Evolutionary conservation across 2,113 vertebrate genomes (phyloP).

Genomic region (Ictalurus furcatus): DNA sequence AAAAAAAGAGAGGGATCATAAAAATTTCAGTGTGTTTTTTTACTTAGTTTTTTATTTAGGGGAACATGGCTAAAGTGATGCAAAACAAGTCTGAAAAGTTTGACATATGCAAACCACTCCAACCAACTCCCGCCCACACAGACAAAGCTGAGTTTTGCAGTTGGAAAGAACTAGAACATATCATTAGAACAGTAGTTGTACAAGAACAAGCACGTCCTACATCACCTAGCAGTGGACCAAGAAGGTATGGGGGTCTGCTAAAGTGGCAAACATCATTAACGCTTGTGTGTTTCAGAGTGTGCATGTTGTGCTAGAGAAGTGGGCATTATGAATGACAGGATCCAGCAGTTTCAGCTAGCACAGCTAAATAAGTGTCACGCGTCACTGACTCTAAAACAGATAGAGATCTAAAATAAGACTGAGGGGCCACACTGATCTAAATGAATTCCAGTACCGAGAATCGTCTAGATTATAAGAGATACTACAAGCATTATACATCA

Average conservation of each 20-base stretch:
- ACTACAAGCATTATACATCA: slow-evolving; percentile 6
- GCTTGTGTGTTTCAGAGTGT: background rate
- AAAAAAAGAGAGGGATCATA: no score
- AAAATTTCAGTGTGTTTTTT: no score
- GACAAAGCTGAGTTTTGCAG: background rate
- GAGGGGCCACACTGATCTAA: background rate
- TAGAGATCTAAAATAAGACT: background rate
- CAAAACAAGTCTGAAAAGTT: background rate
- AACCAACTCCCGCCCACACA: background rate
- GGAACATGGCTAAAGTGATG: background rate
- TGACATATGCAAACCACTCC: background rate
- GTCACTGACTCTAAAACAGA: slow-evolving; percentile 6
- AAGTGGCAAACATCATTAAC: slow-evolving; percentile 1
- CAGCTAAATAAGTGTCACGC: slow-evolving; percentile 20
- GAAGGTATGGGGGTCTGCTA: background rate
- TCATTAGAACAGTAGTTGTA: background rate
- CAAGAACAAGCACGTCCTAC: background rate
- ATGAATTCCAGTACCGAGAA: slow-evolving; percentile 3
- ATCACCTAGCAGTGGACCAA: background rate
- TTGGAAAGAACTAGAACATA: background rate
- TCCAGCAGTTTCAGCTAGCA: background rate
- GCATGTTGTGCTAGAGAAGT: background rate
- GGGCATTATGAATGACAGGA: slow-evolving; percentile 2
- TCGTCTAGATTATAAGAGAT: background rate
- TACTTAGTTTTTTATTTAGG: no score